These are phyloP conservation scores for Loripinus fragilis DNA, from an alignment of 2,888 invertebrate species.

Conservation along the genomic window DNA sequence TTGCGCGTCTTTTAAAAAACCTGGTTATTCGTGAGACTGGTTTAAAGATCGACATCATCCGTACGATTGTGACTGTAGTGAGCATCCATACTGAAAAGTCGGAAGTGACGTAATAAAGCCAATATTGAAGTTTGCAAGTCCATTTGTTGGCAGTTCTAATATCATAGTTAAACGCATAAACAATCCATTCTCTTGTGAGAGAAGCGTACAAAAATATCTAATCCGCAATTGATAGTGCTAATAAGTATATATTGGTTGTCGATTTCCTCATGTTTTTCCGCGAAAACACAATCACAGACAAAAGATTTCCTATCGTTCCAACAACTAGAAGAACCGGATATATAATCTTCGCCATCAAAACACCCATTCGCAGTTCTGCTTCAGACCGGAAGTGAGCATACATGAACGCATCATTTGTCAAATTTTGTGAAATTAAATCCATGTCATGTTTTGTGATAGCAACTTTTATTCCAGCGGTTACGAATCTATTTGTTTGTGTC, in stretches of 20 bases:
- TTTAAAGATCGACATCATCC: conserved; percentile 68
- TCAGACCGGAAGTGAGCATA: conserved; percentile 44
- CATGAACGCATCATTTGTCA: too few relatives aligned
- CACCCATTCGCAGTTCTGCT: conserved; percentile 30
- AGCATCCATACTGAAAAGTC: conserved; percentile 76
- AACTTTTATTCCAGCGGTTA: too few relatives aligned
- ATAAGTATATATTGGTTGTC: conserved; percentile 67
- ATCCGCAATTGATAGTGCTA: conserved; percentile 64
- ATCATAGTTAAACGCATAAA: conserved; percentile 51
- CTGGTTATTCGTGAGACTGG: conserved; percentile 65
- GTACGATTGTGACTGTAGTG: conserved; percentile 71
- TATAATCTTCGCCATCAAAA: conserved; percentile 52
- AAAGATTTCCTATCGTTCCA: conserved; percentile 73
- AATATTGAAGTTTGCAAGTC: conserved; percentile 66
- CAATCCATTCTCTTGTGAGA: conserved; percentile 65
- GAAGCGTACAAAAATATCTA: conserved; percentile 66
- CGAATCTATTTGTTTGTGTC: too few relatives aligned
- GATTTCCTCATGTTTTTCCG: conserved; percentile 55
- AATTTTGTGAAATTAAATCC: too few relatives aligned
- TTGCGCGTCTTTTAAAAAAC: conserved; percentile 57
- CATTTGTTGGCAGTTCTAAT: conserved; percentile 47
- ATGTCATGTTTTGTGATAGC: too few relatives aligned
- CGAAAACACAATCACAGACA: conserved; percentile 64
- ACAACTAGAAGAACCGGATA: conserved; percentile 68
- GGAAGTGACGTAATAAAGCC: conserved; percentile 67